Evolutionary conservation across 2,888 invertebrate species (phyloP).

Genomic region (Corbicula japonica): DNA sequence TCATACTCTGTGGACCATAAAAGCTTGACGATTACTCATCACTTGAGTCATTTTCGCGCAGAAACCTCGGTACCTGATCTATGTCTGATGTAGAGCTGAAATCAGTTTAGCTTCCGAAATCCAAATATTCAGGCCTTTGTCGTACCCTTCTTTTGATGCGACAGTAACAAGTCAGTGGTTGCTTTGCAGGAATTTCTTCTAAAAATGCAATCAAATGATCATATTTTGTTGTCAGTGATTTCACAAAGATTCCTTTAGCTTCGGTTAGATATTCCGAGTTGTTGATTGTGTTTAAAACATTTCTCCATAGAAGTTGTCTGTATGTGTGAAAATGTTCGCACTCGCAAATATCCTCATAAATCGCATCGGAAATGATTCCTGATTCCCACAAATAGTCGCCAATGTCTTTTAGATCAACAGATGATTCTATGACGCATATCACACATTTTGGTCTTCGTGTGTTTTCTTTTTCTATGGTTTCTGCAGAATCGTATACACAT

Average conservation of each 20-base stretch:
- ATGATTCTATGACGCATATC: slow-evolving; percentile 35
- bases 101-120: slow-evolving; percentile 29
- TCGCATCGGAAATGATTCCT: slow-evolving; percentile 19
- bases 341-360: slow-evolving; percentile 26
- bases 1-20: too few relatives aligned
- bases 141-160: slow-evolving; percentile 4
- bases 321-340: background rate
- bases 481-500: slow-evolving; percentile 18
- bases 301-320: slow-evolving; percentile 10
- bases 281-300: slow-evolving; percentile 13
- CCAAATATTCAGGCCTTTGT: background rate
- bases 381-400: slow-evolving; percentile 30
- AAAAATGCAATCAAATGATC: slow-evolving; percentile 19
- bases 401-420: slow-evolving; percentile 48
- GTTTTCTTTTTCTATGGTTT: slow-evolving; percentile 28
- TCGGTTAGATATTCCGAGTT: background rate
- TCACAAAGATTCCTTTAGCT: background rate
- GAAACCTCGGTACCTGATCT: too few relatives aligned
- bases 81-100: slow-evolving; percentile 26
- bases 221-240: slow-evolving; percentile 23
- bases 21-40: background rate
- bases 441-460: slow-evolving; percentile 29
- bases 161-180: slow-evolving; percentile 16
- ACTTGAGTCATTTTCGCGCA: background rate
- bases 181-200: slow-evolving; percentile 7